Evolutionary conservation across 2,797 vertebrate genomes (phyloP), one percentile per base, ranked within the genome.

Genomic region (Prionace glauca): DNA sequence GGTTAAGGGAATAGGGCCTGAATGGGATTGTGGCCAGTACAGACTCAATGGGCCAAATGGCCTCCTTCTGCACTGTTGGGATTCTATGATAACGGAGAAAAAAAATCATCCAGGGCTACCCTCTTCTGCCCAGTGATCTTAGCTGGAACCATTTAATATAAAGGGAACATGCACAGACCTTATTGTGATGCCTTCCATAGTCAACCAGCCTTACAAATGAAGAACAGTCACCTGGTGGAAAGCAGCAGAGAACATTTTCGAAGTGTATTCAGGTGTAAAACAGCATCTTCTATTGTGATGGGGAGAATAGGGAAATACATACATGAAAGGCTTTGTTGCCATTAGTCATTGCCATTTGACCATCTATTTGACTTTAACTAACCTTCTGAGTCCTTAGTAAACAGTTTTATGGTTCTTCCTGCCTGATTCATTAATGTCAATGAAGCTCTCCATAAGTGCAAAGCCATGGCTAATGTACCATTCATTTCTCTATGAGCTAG

Each of bases 401-500:
- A n/a, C 62, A 92, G 65, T 67, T 67, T 92, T 92, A 92, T 92
- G 90, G n/a, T 41, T 26, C 67, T 92, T 41, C 9, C 62, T 92
- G 32, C 36, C 90, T 92, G 90, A 69, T 69, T 69, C 90, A 92
- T 92, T 92, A 92, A 92, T 41, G 69, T 92, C 90, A 92, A 92
- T 69, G 90, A 92, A 41, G 90, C 41, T 3, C 4, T 92, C 62
- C 90, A 69, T 92, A 92, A 92, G 90, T 20, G 24, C 90, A 32
- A 20, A 92, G 90, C 24, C 90, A 69, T 18, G 1, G 65, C 62
- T 92, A 92, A 92, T 92, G 90, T 92, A 69, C 90, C 90, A 69
- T 92, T 92, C 65, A 92, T 26, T 67, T 67, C 90, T 69, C 65
- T 41, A 10, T 67, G 90, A 92, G 22, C 65, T 65, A 92, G 90